These are phyloP conservation scores for Colostygia pectinataria DNA, from an alignment of 2,888 invertebrate species.

Conservation along the genomic window DNA sequence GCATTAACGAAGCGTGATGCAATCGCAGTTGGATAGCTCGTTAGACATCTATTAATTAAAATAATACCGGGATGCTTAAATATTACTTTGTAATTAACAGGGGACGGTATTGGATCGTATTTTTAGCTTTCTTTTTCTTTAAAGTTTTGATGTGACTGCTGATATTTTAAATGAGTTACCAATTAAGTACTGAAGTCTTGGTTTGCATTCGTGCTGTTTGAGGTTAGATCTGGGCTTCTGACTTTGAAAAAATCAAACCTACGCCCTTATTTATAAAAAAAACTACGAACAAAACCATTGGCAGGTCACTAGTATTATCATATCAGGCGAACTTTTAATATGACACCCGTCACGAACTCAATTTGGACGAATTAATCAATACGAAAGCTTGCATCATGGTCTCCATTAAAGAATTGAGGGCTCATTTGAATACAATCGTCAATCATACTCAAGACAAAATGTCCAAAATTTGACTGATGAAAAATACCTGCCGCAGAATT, in stretches of 20 bases:
- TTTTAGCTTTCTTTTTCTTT: constrained; percentile 9
- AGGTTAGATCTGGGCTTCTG: too few species aligned
- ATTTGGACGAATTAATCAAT: constrained; percentile 20
- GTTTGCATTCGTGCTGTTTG: too few species aligned
- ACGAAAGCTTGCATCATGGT: constrained; percentile 14
- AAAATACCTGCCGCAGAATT: constrained; percentile 6
- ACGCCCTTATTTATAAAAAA: too few species aligned
- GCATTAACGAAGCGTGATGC: constrained; percentile 27
- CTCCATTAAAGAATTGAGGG: constrained; percentile 26
- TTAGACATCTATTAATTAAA: constrained; percentile 31
- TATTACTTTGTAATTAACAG: constrained; percentile 19
- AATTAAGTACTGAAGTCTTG: constrained; percentile 8
- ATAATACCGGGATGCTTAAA: constrained; percentile 20
- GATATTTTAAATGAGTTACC: constrained; percentile 24
- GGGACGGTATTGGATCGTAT: constrained; percentile 19
- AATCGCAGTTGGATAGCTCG: constrained; percentile 30
- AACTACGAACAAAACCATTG: too few species aligned
- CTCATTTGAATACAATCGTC: constrained; percentile 44
- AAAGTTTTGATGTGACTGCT: constrained; percentile 2
- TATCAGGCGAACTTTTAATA: constrained; percentile 4
- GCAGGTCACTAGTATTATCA: too few species aligned
- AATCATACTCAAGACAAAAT: constrained; percentile 27
- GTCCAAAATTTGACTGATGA: constrained; percentile 11
- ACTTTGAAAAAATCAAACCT: too few species aligned
- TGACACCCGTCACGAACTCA: constrained; percentile 11